Evolutionary conservation across 2,113 vertebrate genomes (phyloP).

Genomic region (Papio anubis): DNA sequence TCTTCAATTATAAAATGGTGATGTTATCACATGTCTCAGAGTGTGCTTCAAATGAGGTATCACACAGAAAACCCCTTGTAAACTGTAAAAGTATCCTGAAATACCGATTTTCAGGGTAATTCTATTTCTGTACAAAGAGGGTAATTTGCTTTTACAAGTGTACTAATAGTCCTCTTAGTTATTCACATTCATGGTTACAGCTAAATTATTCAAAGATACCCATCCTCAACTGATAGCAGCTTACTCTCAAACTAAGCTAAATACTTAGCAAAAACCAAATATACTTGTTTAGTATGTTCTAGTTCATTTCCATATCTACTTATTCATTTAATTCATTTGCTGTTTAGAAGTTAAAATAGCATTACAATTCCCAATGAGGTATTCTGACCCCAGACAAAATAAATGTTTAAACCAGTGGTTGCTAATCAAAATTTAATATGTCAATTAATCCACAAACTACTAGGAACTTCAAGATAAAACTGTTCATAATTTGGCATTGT

Average conservation of each 20-base stretch:
- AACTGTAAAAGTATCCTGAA: background rate
- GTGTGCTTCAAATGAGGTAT: background rate
- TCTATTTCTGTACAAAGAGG: background rate
- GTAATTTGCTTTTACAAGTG: background rate
- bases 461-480: constrained; percentile 22
- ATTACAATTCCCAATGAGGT: background rate
- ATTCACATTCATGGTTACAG: background rate
- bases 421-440: background rate
- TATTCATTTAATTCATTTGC: constrained; percentile 38
- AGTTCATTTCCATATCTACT: constrained; percentile 15
- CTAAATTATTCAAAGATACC: constrained; percentile 3
- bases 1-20: constrained; percentile 24
- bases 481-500: background rate
- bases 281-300: constrained; percentile 24
- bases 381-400: constrained; percentile 26
- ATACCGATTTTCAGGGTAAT: background rate
- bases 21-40: background rate
- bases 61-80: background rate
- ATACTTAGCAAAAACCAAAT: background rate
- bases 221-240: background rate
- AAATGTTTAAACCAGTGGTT: constrained; percentile 5
- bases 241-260: background rate
- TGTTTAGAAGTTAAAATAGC: constrained; percentile 30
- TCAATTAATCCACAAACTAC: constrained; percentile 13
- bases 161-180: background rate